Evolutionary conservation across 1,140 invertebrate species (phyloP), one percentile per base, ranked within the genome.

Genomic region (Eufriesea mexicana): DNA sequence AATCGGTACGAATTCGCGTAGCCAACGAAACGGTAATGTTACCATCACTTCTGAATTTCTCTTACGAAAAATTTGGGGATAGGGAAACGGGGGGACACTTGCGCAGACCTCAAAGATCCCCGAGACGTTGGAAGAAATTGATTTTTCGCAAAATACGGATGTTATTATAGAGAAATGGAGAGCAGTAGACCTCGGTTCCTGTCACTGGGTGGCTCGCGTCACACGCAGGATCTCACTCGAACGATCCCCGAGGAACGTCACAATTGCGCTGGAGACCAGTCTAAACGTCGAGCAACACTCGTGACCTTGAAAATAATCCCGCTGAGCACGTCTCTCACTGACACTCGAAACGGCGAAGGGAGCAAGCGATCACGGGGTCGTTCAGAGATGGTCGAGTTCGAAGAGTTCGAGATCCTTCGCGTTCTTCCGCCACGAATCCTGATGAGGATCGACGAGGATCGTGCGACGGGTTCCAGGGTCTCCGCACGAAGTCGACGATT

Each of bases 261-360:
- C 85, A 77, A 51, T 83, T 76, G 42, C n/a, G n/a, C 51, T 55
- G 67, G 59, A 75, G 2, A 25, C 42, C 7, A 14, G 49, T 51
- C 20, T 18, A 10, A 47, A 55, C 42, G 51, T 47, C 16, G 55
- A 77, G 45, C n/a, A 75, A 83, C 81, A 61, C 61, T 74, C 68
- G 76, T 57, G 86, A 83, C 80, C 80, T 87, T 79, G 86, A 84
- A 79, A 72, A 86, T 20, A 61, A 54, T 54, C 45, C 61, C 49
- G 49, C 14, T 55, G 51, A 62, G 20, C 79, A 87, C 84, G 86
- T 75, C 71, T 86, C 83, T 88, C 86, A 88, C 86, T 88, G 82
- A 64, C 86, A 88, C 86, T 81, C 76, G 57, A 76, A 55, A 62
- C 47, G 68, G 35, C 42, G 42, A 55, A 66, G 28, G n/a, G 42